Percentiles rank a stretch among this genome's conserved stretches.
These are phyloP conservation scores for Azorinus chamasolen DNA, from an alignment of 2,888 invertebrate genomes.

Conservation along the genomic window DNA sequence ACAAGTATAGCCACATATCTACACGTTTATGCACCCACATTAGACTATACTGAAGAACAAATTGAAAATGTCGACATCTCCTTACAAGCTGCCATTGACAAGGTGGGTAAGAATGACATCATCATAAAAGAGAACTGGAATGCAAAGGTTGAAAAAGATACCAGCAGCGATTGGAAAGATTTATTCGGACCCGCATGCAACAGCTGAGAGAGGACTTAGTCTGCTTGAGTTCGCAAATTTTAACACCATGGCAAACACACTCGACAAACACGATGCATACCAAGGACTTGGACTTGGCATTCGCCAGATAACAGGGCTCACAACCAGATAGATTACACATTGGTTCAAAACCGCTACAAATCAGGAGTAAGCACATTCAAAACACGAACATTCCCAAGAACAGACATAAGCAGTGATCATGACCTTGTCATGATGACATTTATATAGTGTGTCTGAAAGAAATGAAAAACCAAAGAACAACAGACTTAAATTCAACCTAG, in stretches of 20 bases:
- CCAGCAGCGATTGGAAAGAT: conserved; percentile 32
- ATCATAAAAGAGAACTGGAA: conserved; percentile 54
- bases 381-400: conserved; percentile 29
- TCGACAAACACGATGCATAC: conserved; percentile 37
- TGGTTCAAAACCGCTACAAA: conserved; percentile 29
- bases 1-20: conserved; percentile 58
- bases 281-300: conserved; percentile 34
- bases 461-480: conserved; percentile 13
- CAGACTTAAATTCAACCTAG: conserved; percentile 28
- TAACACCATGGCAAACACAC: conserved; percentile 40
- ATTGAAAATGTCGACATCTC: conserved; percentile 44
- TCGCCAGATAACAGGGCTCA: conserved; percentile 5
- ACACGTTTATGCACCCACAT: conserved; percentile 58
- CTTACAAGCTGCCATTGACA: conserved; percentile 18
- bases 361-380: conserved; percentile 25
- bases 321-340: conserved; percentile 50
- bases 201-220: conserved; percentile 35
- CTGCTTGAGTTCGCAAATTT: conserved; percentile 49
- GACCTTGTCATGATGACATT: conserved; percentile 32
- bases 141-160: conserved; percentile 43
- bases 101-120: conserved; percentile 43
- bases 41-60: conserved; percentile 33
- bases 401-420: conserved; percentile 30
- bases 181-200: conserved; percentile 30
- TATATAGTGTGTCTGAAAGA: conserved; percentile 22